Conservation (phyloP, 2,797 vertebrate genomes). For the Anniella stebbinsi region DNA sequence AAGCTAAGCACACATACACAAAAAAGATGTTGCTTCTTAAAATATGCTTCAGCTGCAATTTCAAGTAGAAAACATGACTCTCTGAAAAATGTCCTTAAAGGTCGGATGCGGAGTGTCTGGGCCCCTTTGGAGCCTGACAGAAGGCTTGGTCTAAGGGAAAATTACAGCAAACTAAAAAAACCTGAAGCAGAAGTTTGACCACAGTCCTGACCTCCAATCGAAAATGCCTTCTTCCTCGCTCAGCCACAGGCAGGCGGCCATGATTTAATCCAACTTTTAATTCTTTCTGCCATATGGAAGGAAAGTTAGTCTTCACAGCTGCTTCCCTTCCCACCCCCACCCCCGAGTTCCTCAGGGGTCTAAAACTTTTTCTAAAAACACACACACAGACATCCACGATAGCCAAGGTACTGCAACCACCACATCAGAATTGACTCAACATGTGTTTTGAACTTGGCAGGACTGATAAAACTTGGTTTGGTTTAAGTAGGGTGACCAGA, state of each 20-base stretch:
- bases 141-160: constrained; percentile 66
- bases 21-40: constrained; percentile 82
- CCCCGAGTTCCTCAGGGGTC: constrained; percentile 32
- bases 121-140: constrained; percentile 51
- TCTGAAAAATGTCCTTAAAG: constrained; percentile 72
- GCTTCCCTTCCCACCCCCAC: background rate
- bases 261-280: constrained; percentile 70
- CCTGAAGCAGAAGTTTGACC: constrained; percentile 69
- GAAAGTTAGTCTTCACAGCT: constrained; percentile 23
- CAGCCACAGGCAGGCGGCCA: constrained; percentile 67
- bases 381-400: constrained; percentile 38
- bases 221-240: constrained; percentile 62
- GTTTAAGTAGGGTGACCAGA: too few relatives aligned
- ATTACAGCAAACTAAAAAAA: constrained; percentile 58
- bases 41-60: constrained; percentile 70
- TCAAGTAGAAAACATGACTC: constrained; percentile 65
- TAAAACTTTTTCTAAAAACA: constrained; percentile 3
- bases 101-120: constrained; percentile 64
- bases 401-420: constrained; percentile 64
- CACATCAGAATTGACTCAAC: constrained; percentile 66
- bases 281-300: constrained; percentile 21
- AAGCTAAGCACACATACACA: constrained; percentile 77
- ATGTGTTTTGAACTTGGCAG: constrained; percentile 58
- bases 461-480: constrained; percentile 44
- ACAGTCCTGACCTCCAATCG: constrained; percentile 71